A percentile compares a stretch with the other conserved stretches of the same genome.
These are phyloP conservation scores for Forficula auricularia DNA, from an alignment of 1,140 invertebrate species.

Conservation along the genomic window DNA sequence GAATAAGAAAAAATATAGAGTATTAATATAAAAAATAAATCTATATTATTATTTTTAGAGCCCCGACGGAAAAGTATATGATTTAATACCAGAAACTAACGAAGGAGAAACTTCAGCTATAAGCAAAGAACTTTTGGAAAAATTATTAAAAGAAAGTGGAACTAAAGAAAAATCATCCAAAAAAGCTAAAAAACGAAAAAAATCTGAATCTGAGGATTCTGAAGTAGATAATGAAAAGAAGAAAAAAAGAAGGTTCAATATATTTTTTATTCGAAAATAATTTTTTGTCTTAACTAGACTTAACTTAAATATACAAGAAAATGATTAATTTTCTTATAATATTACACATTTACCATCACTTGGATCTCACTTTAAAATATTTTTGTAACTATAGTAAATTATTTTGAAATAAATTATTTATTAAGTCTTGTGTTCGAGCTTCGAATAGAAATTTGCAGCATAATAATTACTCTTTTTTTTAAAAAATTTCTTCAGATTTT, in stretches of 20 bases:
- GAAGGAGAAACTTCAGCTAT: constrained; percentile 7
- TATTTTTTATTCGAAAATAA: constrained; percentile 11
- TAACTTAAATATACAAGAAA: too few relatives aligned
- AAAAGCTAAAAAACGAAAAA: constrained; percentile 8
- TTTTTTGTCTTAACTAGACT: constrained; percentile 12
- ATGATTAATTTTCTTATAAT: too few relatives aligned
- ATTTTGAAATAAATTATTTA: too few relatives aligned
- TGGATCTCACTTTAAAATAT: too few relatives aligned
- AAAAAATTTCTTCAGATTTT: too few relatives aligned
- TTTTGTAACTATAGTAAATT: too few relatives aligned
- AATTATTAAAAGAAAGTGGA: constrained; percentile 5
- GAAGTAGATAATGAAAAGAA: constrained; percentile 18
- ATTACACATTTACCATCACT: too few relatives aligned
- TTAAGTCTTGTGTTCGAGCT: too few relatives aligned
- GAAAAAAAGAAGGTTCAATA: constrained; percentile 13
- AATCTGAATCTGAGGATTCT: constrained; percentile 16
- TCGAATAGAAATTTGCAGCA: too few relatives aligned
- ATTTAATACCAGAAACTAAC: constrained; percentile 25
- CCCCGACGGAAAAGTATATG: constrained; percentile 26
- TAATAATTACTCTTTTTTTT: too few relatives aligned
- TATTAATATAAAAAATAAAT: background rate
- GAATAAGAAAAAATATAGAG: too few relatives aligned
- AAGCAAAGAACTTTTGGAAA: background rate
- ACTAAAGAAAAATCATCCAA: constrained; percentile 4
- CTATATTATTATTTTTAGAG: constrained; percentile 12